Base-by-base conservation (phyloP, 2,113 vertebrate species). In the Elgaria multicarinata region DNA sequence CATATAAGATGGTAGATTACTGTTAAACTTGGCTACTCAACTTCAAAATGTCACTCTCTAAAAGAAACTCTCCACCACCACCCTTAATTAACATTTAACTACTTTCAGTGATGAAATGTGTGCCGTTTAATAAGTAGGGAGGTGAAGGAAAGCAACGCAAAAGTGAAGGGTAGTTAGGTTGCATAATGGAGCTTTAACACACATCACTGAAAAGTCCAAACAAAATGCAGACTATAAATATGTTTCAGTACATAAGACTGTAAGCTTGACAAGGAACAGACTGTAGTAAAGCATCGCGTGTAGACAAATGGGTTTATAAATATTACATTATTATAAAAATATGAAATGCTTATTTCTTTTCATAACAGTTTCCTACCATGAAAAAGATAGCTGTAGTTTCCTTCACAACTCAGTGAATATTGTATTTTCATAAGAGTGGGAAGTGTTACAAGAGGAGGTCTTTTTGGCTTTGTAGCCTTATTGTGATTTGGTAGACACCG, bases 211-310 rank as follows among this genome's bases (percentile, higher is more conserved):
- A 36, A 31, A 55, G n/a, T 36, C n/a, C 33, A 74, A 58, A 82
- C 22, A 74, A 44, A 82, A 74, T 74, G 18, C 58, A n/a, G 3
- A n/a, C 39, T 82, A 72, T 58, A 82, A 88, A 74, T 72, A 74
- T 1, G 26, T 33, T 55, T 62, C 8, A 44, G 53, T 14, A 67
- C 67, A 36, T 58, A 62, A 22, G 58, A n/a, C n/a, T 10, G 6
- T 71, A 75, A 58, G 18, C 46, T 20, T 58, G 24, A n/a, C 42
- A 67, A 28, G 22, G 26, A 85, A 13, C 31, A 4, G 75, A 42
- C 0, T 46, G 46, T 0, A 64, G 76, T 0, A 67, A 78, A 24
- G 1, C 16, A 18, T 67, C 79, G 53, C 8, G 39, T 66, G 20
- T 31, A 86, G 71, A 75, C 28, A 74, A 66, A 8, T 0, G 0